Base-by-base conservation (phyloP, 2,797 vertebrate genomes). In the Platalea minor region DNA sequence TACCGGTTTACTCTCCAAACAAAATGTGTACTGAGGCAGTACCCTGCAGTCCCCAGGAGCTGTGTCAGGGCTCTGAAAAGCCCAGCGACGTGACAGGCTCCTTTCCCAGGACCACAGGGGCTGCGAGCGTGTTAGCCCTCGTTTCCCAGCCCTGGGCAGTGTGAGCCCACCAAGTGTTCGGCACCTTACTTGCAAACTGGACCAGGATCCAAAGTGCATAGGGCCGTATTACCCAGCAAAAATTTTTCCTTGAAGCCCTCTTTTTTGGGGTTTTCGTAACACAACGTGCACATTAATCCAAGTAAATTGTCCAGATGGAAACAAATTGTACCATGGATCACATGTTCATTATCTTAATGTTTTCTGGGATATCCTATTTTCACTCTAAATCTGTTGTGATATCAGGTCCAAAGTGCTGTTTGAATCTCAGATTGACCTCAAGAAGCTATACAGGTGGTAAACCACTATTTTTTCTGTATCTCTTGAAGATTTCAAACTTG, bases 401-500 rank as follows among this genome's bases (percentile, higher is more conserved):
- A 64, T 35, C 26, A 43, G 21, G 35, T 64, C 43, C 10, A 2
- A 70, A 75, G 7, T 41, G 45, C 39, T 46, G 9, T 23, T 82
- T 70, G 39, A 43, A 43, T 31, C 67, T 64, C 50, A 50, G 35
- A 23, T 43, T 72, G 57, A 39, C 21, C 37, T 51, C 50, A 74
- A 69, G 31, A 41, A 60, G 19, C 3, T 37, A 11, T 54, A n/a
- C 31, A 28, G 18, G 31, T 41, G 28, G 11, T 45, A 57, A 68
- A 41, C 48, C 28, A 79, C 41, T 65, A 7, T 73, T 24, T 69
- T 79, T 82, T 61, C 60, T 67, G 63, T 64, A 37, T 74, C 33
- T 61, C 59, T 37, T 89, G 59, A 39, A 98, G 98, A 98, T 69
- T 98, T 98, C 94, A 98, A 96, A 69, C 97, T 98, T 7, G 98